A percentile compares a stretch with the other conserved stretches of the same genome.
Evolutionary conservation across 2,888 invertebrate genomes (phyloP).

Genomic region (Clusia tigrina): DNA sequence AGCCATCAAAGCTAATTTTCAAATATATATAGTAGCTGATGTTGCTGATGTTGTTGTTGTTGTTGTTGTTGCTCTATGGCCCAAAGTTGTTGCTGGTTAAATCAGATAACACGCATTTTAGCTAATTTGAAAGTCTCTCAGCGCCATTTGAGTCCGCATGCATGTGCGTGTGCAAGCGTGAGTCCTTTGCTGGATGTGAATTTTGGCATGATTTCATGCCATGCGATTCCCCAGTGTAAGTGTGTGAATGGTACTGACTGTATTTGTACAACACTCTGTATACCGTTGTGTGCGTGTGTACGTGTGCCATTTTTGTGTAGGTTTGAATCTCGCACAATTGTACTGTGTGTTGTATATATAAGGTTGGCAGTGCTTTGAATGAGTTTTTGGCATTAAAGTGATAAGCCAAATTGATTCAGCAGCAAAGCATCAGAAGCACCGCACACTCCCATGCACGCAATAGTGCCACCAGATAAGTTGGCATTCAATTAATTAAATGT

Average conservation of each 20-base stretch:
- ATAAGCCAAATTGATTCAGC: conserved; percentile 36
- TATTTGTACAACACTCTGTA: neutral
- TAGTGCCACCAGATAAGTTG: conserved; percentile 20
- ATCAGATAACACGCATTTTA: conserved; percentile 29
- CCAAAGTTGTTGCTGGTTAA: conserved; percentile 12
- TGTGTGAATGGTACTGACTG: neutral
- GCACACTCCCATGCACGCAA: neutral
- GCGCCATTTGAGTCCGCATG: neutral
- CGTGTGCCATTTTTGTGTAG: conserved; percentile 5
- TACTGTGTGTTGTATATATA: conserved; percentile 3
- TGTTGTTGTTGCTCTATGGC: conserved; percentile 18
- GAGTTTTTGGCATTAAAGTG: conserved; percentile 32
- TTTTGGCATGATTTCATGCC: neutral
- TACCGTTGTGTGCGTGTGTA: conserved; percentile 10
- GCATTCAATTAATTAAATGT: conserved; percentile 35
- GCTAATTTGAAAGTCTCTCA: conserved; percentile 35
- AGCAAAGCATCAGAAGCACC: conserved; percentile 9
- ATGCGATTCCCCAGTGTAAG: no score
- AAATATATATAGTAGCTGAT: neutral
- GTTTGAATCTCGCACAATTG: neutral
- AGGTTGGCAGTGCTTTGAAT: conserved; percentile 21
- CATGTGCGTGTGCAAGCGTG: neutral
- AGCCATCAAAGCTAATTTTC: conserved; percentile 14
- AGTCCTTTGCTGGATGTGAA: neutral
- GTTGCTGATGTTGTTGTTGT: conserved; percentile 16